Conservation (phyloP, 2,113 vertebrate species). For the Lasiurus cinereus region DNA sequence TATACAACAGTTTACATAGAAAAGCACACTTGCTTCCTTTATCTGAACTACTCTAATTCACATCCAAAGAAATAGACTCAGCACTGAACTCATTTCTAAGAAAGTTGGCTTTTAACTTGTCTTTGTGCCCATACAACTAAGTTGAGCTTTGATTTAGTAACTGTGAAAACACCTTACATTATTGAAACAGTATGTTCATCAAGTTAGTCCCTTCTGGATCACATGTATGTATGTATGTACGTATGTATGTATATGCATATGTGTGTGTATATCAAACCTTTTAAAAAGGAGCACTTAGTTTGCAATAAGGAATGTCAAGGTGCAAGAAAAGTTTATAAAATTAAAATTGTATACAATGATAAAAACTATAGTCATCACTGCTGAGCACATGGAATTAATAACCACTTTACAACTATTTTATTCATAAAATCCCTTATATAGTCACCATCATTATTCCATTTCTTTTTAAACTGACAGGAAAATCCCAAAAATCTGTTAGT, state of each 20-base stretch:
- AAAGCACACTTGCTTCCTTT: background rate
- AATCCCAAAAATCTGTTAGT: background rate
- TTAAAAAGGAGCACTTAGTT: background rate
- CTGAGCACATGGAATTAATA: background rate
- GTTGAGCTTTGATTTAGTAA: background rate
- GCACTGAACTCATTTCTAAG: background rate
- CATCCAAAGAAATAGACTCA: background rate
- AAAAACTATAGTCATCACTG: background rate
- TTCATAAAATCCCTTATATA: background rate
- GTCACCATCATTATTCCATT: background rate
- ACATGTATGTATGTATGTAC: accelerated
- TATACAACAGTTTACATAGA: background rate
- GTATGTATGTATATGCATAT: accelerated
- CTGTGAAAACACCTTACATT: background rate
- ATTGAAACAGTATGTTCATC: background rate
- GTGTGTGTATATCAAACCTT: background rate
- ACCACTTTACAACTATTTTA: background rate
- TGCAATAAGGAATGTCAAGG: background rate
- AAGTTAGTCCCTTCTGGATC: no score
- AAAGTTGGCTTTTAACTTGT: background rate
- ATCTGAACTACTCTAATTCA: no score
- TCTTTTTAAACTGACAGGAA: background rate
- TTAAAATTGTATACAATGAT: background rate
- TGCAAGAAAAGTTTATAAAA: background rate
- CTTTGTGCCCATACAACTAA: background rate